Base-by-base conservation (phyloP, 53 echinoderm and acorn worm species). In the Mesocentrotus franciscanus region DNA sequence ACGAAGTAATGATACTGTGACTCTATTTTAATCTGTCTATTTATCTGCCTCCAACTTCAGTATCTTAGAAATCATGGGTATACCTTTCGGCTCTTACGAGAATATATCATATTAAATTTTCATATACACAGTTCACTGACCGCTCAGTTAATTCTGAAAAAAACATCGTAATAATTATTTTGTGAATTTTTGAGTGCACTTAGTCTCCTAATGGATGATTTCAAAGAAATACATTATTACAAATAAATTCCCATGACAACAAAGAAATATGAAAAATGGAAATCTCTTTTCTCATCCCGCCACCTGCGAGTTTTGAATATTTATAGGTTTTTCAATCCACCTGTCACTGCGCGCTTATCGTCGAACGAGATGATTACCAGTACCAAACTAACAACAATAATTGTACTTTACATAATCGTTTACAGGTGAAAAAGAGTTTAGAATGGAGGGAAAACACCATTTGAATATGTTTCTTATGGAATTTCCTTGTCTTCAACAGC, bases 321-420 rank as follows among this genome's bases (percentile, higher is more conserved):
- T 87, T 58, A 87, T 87, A 87, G 87, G 24, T 87, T 87, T 87
- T 87, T 59, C 4, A 91, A 91, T 91, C 91, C 91, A 64, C 36
- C 91, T 91, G 91, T 68, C 64, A 64, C 91, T n/a, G 10, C 11
- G 32, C 32, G 20, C 64, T 91, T 34, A 68, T 66, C 66, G 27
- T 68, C 64, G 9, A 68, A 68, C 68, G 91, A 66, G 87, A 58
- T 87, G 57, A 87, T 58, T 87, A 87, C n/a, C 13, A 26, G 12
- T 85, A 55, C 17, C 3, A n/a, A 87, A 87, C 8, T 9, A 22
- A 87, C 15, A 87, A 27, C 55, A 27, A 87, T 87, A 57, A 85
- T 85, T 27, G 34, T 39, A 87, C 27, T 87, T 87, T 87, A 58
- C n/a, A 58, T 87, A 58, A 87, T 57, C 12, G 8, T 4, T 59